These are phyloP conservation scores for Echinometra lucunter DNA, from an alignment of 53 echinoderm and acorn worm genomes.

Conservation along the genomic window DNA sequence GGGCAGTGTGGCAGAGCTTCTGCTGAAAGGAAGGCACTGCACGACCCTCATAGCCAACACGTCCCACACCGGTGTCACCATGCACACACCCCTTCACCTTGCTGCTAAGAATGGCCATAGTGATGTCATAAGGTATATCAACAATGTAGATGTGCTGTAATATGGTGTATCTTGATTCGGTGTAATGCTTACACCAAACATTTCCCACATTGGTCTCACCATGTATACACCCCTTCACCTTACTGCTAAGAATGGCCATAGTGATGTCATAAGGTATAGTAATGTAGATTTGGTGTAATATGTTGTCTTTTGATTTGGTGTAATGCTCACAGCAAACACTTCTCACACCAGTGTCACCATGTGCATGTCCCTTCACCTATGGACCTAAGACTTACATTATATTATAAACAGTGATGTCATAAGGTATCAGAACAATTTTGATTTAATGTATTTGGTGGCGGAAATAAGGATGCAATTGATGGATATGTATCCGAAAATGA, in stretches of 20 bases:
- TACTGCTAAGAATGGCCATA: constrained; percentile 98
- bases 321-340: constrained; percentile 76
- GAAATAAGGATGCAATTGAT: too few relatives aligned
- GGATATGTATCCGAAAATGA: too few relatives aligned
- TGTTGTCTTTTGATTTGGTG: too few relatives aligned
- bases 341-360: constrained; percentile 78
- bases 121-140: constrained; percentile 94
- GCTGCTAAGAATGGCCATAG: constrained; percentile 99
- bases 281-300: not conserved
- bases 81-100: constrained; percentile 94
- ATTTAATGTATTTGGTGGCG: too few relatives aligned
- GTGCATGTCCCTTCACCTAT: constrained; percentile 93
- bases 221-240: constrained; percentile 94
- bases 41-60: constrained; percentile 74
- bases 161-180: too few relatives aligned
- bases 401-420: too few relatives aligned
- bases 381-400: too few relatives aligned
- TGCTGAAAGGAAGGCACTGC: constrained; percentile 83
- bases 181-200: constrained; percentile 77
- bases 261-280: constrained; percentile 91
- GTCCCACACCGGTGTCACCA: constrained; percentile 76
- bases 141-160: not conserved
- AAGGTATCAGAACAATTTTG: too few relatives aligned
- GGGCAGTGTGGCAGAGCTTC: constrained; percentile 80
- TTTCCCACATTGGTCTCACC: constrained; percentile 75